Evolutionary conservation across 2,888 invertebrate species (phyloP).

Genomic region (Allolobophora icterica): DNA sequence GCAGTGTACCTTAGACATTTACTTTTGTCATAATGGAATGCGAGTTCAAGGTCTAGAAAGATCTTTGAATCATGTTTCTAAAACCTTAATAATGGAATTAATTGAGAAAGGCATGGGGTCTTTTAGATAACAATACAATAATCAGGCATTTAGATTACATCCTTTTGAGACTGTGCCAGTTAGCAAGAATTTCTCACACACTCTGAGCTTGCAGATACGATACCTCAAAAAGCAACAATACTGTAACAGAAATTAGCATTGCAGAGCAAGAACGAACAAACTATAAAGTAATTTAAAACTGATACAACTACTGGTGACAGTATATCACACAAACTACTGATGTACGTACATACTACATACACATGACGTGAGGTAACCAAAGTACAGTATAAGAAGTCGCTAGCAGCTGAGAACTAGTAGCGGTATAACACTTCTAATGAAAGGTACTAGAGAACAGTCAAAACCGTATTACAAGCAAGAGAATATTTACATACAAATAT

Average conservation of each 20-base stretch:
- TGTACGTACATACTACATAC: no score
- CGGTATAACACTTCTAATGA: not conserved
- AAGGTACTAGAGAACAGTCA: not conserved
- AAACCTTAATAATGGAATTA: slow-evolving; percentile 17
- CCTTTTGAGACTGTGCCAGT: not conserved
- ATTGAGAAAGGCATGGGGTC: not conserved
- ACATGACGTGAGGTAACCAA: not conserved
- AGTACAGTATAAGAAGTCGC: slow-evolving; percentile 14
- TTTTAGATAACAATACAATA: not conserved
- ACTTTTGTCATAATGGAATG: not conserved
- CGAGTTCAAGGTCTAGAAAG: not conserved
- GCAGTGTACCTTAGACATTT: slow-evolving; percentile 3
- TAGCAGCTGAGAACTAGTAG: not conserved
- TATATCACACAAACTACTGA: not conserved
- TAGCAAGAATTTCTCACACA: not conserved
- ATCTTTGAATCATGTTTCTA: slow-evolving; percentile 6
- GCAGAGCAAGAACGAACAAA: not conserved
- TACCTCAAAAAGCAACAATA: slow-evolving; percentile 17
- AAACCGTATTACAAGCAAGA: not conserved
- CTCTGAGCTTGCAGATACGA: not conserved
- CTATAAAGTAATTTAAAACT: not conserved
- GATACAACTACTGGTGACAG: not conserved
- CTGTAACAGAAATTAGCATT: not conserved
- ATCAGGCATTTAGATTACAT: slow-evolving; percentile 11
- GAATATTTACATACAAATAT: slow-evolving; percentile 17